Percentiles rank a stretch among this genome's conserved stretches.
Conservation (phyloP, 2,797 vertebrate species). For the Enoplosus armatus region DNA sequence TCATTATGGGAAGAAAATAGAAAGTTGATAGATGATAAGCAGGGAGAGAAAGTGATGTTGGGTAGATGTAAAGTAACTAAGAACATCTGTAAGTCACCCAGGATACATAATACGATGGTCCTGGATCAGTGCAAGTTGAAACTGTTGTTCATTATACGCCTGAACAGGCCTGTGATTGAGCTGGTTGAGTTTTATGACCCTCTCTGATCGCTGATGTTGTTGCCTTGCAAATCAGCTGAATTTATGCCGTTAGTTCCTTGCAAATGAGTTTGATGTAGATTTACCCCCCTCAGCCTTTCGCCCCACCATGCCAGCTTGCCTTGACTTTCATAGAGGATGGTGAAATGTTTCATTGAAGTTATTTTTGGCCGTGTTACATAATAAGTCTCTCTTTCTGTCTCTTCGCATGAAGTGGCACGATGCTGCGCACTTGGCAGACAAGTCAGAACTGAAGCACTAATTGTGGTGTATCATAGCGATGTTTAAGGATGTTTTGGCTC, state of each 20-base stretch:
- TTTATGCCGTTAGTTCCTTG: constrained; percentile 44
- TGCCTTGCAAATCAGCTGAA: constrained; percentile 55
- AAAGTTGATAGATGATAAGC: not conserved
- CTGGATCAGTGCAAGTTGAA: constrained; percentile 13
- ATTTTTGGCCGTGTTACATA: constrained; percentile 65
- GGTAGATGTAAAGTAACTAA: not conserved
- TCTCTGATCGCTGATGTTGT: constrained; percentile 34
- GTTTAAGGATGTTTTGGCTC: constrained; percentile 22
- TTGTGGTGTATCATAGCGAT: constrained; percentile 38
- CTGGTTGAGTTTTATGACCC: constrained; percentile 46
- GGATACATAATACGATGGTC: not conserved
- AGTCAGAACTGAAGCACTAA: constrained; percentile 36
- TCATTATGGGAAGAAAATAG: not conserved
- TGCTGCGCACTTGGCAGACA: constrained; percentile 48
- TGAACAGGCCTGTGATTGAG: constrained; percentile 34
- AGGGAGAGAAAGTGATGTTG: not conserved
- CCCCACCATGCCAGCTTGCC: constrained; percentile 34
- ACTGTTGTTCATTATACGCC: constrained; percentile 8
- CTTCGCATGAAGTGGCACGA: constrained; percentile 43
- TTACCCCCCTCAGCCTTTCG: constrained; percentile 42
- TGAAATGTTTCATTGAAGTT: constrained; percentile 51
- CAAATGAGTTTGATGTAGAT: constrained; percentile 67
- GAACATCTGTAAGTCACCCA: not conserved
- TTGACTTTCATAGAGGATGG: constrained; percentile 55
- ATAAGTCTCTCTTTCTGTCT: constrained; percentile 60